Conservation (phyloP, 1,140 invertebrate species). For the Steinernema khuongi region DNA sequence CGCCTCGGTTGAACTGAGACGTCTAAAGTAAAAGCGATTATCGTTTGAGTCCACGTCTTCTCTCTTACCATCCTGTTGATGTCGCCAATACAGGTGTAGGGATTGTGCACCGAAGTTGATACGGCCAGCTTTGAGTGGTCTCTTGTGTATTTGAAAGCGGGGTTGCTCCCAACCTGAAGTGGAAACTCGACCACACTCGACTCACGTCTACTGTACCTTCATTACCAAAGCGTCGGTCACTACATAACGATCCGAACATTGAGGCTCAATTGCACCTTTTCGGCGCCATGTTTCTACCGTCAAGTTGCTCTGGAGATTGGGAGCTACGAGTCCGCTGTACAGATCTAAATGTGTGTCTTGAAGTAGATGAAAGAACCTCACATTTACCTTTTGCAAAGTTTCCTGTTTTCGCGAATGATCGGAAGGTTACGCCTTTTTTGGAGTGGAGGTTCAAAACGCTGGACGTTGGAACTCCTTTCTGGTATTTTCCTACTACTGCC, state of each 20-base stretch:
- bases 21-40: constrained; percentile 28
- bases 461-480: constrained; percentile 23
- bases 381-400: constrained; percentile 34
- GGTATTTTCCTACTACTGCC: constrained; percentile 34
- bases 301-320: constrained; percentile 25
- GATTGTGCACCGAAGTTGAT: constrained; percentile 18
- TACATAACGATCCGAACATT: constrained; percentile 14
- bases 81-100: constrained; percentile 42
- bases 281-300: background rate
- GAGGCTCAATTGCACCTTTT: background rate
- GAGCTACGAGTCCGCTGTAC: constrained; percentile 38
- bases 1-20: constrained; percentile 40
- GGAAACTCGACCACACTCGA: no score
- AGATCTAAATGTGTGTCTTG: constrained; percentile 29
- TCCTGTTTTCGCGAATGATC: constrained; percentile 38
- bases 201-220: constrained; percentile 19
- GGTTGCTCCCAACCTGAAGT: constrained; percentile 28
- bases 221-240: constrained; percentile 24
- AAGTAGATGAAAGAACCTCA: background rate
- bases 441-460: constrained; percentile 28
- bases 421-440: constrained; percentile 27
- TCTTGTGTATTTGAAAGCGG: constrained; percentile 41
- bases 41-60: background rate
- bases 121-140: constrained; percentile 42
- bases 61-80: constrained; percentile 41